Percentiles rank a stretch among this genome's conserved stretches.
phyloP scores from a whole-genome alignment of 2,113 vertebrate genomes.

The Protomyctophum bolini region DNA sequence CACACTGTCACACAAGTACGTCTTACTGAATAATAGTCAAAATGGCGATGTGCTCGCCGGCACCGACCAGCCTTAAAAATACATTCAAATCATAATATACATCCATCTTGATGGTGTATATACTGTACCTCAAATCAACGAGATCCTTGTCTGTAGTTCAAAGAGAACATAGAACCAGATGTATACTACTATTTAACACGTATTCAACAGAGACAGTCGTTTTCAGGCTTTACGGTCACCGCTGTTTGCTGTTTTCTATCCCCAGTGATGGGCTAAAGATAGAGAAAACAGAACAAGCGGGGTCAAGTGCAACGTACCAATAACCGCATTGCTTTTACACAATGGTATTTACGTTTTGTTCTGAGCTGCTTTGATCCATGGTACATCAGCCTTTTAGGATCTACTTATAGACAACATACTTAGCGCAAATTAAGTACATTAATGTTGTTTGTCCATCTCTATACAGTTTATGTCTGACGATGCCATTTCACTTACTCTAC shows the following conservation, averaged over 20 bases:
- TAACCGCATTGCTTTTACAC: background rate
- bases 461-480: background rate
- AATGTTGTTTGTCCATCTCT: constrained; percentile 1
- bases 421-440: too few relatives aligned
- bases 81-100: constrained; percentile 44
- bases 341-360: background rate
- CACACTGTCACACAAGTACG: constrained; percentile 1
- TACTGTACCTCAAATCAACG: constrained; percentile 58
- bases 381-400: background rate
- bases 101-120: constrained; percentile 65
- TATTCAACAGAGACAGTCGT: background rate
- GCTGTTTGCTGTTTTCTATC: too few relatives aligned
- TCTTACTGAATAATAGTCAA: background rate
- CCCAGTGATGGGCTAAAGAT: constrained; percentile 12
- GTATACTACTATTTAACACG: background rate
- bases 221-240: too few relatives aligned
- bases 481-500: constrained; percentile 26
- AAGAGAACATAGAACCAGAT: constrained; percentile 30
- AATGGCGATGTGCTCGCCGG: constrained; percentile 18
- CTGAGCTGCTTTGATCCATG: background rate
- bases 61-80: constrained; percentile 13
- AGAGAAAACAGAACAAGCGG: constrained; percentile 9
- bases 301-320: background rate
- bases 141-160: constrained; percentile 29
- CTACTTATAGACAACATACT: too few relatives aligned